These are phyloP conservation scores for Protomyctophum bolini DNA, from an alignment of 2,113 vertebrate genomes.

Conservation along the genomic window DNA sequence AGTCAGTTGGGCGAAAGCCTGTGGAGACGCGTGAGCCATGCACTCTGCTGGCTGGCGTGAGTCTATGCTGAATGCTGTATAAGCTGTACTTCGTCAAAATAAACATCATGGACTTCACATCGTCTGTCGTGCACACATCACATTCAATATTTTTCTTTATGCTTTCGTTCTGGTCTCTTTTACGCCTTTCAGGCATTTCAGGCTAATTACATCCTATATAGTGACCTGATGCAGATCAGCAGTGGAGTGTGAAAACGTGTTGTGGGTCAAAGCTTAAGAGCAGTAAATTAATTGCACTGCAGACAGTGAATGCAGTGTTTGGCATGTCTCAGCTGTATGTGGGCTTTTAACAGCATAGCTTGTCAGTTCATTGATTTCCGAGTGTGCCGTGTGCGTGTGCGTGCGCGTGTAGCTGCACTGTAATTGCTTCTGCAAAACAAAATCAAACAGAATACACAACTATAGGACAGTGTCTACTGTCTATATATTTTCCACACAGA, in stretches of 20 bases:
- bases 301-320: conserved; percentile 25
- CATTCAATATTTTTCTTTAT: too few species aligned
- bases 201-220: conserved; percentile 26
- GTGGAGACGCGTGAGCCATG: too few species aligned
- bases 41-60: too few species aligned
- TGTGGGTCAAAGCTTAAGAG: conserved; percentile 2
- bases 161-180: too few species aligned
- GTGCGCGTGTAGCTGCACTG: conserved; percentile 6
- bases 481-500: conserved; percentile 24
- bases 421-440: conserved; percentile 49
- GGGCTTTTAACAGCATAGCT: conserved; percentile 25
- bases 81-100: too few species aligned
- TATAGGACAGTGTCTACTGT: conserved; percentile 9
- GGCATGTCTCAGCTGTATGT: conserved; percentile 34
- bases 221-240: conserved; percentile 23
- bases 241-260: conserved; percentile 13
- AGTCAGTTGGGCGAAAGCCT: too few species aligned
- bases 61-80: too few species aligned
- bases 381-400: background rate
- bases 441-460: conserved; percentile 39
- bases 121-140: too few species aligned
- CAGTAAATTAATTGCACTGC: conserved; percentile 28
- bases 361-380: conserved; percentile 14
- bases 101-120: too few species aligned
- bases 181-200: background rate